phyloP scores from a whole-genome alignment of 2,113 vertebrate genomes.

The Condylura cristata region DNA sequence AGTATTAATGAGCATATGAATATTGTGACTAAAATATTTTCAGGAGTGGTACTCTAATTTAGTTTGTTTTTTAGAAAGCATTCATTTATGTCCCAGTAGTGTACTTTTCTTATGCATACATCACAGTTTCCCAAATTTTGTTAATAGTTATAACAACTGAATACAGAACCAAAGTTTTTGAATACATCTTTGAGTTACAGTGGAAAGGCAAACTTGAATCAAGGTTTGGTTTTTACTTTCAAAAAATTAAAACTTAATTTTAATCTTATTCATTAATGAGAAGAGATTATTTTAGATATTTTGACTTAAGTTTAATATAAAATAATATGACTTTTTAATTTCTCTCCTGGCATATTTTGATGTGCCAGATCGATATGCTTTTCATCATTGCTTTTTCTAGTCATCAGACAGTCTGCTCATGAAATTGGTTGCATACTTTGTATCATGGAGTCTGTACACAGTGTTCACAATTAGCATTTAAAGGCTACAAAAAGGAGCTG shows the following conservation, averaged over 20 bases:
- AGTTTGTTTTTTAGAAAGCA: neutral
- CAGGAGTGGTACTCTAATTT: neutral
- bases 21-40: neutral
- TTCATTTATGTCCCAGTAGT: neutral
- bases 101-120: neutral
- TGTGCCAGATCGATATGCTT: neutral
- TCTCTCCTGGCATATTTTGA: conserved; percentile 22
- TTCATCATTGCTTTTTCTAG: neutral
- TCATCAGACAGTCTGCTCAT: neutral
- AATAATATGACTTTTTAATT: neutral
- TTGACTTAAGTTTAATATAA: neutral
- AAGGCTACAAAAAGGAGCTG: neutral
- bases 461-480: neutral
- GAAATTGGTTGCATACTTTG: neutral
- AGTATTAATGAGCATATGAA: neutral
- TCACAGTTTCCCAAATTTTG: neutral
- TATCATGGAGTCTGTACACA: neutral
- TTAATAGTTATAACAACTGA: neutral
- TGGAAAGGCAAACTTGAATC: neutral
- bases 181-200: neutral
- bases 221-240: conserved; percentile 52
- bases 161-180: neutral
- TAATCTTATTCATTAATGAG: conserved; percentile 27
- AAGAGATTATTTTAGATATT: conserved; percentile 27
- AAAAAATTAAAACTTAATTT: conserved; percentile 39